Evolutionary conservation across 2,113 vertebrate genomes (phyloP), one percentile per base, ranked within the genome.

Genomic region (Jacana jacana): DNA sequence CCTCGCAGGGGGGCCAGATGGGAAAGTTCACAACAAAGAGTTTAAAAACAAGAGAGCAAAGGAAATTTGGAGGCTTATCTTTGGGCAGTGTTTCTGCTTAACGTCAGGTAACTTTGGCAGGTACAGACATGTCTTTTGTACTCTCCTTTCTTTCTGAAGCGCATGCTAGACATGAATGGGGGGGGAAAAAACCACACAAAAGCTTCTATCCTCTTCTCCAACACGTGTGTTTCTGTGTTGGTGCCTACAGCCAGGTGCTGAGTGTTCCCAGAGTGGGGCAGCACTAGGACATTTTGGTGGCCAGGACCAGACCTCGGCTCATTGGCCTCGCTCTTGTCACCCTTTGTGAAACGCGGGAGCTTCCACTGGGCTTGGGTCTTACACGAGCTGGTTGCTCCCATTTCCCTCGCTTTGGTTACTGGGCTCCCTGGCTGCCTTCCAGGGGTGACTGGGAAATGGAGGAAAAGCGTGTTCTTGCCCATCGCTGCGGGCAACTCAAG

Each of bases 1-100:
- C 2, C 0, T 17, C 17, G 23, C 44, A 15, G 17, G 17, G 40
- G 27, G 28, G 16, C 2, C 2, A 0, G 4, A 22, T 13, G 23
- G 20, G 51, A 25, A 33, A 31, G 58, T 37, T 73, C 24, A 30
- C 39, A 33, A 23, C 13, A 27, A 72, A 39, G 33, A 27, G 57
- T 57, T 52, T 3, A 8, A 25, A 73, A 63, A 27, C 2, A 8
- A 8, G 1, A 40, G 25, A 6, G 30, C 49, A 52, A 35, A 39
- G n/a, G 40, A 48, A 70, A 51, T 39, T 25, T 0, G 4, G 60
- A 81, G 33, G n/a, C 42, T 63, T 75, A 8, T 39, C 63, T 78
- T 77, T 39, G 69, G 72, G 72, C 69, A 52, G 76, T 8, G 69
- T 40, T 94, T 84, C 58, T 85, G 70, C 30, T 52, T 52, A 27